Conservation (phyloP, 2,797 vertebrate genomes). For the Acanthurus tractus region DNA sequence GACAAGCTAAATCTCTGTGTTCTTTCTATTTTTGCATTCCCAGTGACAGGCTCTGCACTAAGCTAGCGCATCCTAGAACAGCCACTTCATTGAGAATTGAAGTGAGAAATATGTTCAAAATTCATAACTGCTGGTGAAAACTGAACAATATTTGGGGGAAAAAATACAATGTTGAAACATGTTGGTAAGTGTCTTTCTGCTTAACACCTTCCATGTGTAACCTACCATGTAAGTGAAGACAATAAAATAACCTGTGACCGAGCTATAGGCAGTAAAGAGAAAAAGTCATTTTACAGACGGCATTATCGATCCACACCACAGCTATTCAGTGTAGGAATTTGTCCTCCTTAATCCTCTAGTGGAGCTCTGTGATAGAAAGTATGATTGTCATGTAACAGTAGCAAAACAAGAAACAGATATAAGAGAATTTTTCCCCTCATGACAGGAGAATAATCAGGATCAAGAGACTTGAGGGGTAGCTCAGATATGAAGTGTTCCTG, state of each 20-base stretch:
- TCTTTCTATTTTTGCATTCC: no score
- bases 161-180: no score
- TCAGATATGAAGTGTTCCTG: slow-evolving; percentile 58
- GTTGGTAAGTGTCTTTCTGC: neutral
- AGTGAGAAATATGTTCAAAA: no score
- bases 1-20: no score
- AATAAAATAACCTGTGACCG: neutral
- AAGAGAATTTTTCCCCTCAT: slow-evolving; percentile 9
- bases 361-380: neutral
- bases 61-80: no score
- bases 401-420: slow-evolving; percentile 30
- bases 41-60: no score
- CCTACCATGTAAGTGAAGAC: neutral
- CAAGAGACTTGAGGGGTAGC: slow-evolving; percentile 50
- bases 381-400: slow-evolving; percentile 14
- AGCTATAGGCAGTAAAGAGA: neutral
- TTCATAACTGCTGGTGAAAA: no score
- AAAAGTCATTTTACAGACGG: neutral
- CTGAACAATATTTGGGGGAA: no score
- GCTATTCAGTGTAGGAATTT: neutral
- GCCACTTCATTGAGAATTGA: no score
- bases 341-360: neutral
- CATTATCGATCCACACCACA: neutral
- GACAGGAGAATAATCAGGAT: slow-evolving; percentile 56
- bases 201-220: neutral